Evolutionary conservation across 1,140 invertebrate genomes (phyloP), one percentile per base, ranked within the genome.

Genomic region (Matsumurasca onukii): DNA sequence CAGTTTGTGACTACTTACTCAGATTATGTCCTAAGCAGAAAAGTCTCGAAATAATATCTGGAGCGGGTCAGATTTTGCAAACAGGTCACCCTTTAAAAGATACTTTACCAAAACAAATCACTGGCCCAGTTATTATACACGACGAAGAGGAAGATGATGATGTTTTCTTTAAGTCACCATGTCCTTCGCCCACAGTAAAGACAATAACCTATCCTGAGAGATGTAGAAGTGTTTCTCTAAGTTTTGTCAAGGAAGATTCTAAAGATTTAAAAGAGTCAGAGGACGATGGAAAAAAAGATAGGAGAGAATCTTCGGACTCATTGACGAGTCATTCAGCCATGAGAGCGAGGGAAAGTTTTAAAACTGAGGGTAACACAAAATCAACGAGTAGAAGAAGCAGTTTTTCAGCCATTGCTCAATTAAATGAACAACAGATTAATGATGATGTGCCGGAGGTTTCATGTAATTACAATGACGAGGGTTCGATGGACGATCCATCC

Each of bases 1-100:
- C 31, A 20, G 48, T 59, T 0, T 68, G 67, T 62, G 67, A 68
- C 30, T 68, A 62, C 31, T 22, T 68, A 2, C 31, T 68, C 2
- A 62, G 51, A 22, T 31, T 63, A 24, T 30, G 34, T 27, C 57
- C 67, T 12, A 59, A 49, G 27, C 67, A 68, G 27, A 62, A 24
- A 49, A 62, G 67, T 31, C 27, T 68, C 20, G 67, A 68, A 2
- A 68, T 68, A 20, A 31, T 68, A 17, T 27, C 55, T 1, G 61
- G 31, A 34, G 67, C 67, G 48, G 57, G 61, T 3, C 55, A 34
- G n/a, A 68, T 68, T 27, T 31, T 68, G 34, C 31, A 65, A 24
- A 48, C 62, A 1, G 1, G n/a, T 22, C 17, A 65, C 45, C 1
- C 34, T 25, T 20, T 48, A 1, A 45, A 39, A 48, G 27, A 48